Conservation (phyloP, 2,113 vertebrate species). For the Silurus meridionalis region DNA sequence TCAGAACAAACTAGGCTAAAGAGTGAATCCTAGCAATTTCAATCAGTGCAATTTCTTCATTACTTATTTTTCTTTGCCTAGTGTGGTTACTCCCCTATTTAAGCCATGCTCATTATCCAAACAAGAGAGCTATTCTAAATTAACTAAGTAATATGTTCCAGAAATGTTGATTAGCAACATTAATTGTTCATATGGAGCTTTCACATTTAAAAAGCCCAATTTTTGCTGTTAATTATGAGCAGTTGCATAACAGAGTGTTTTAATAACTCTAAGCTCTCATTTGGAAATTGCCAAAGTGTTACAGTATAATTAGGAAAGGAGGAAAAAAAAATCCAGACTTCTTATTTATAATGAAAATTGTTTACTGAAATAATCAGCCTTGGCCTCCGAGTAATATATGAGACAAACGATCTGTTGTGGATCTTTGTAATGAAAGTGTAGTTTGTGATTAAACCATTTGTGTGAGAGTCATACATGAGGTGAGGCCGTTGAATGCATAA, state of each 20-base stretch:
- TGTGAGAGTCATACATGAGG: constrained; percentile 39
- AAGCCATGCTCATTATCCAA: constrained; percentile 62
- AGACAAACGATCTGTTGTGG: constrained; percentile 43
- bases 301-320: constrained; percentile 59
- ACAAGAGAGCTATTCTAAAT: constrained; percentile 62
- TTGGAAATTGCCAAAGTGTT: constrained; percentile 58
- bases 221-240: constrained; percentile 64
- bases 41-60: constrained; percentile 57
- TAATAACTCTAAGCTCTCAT: constrained; percentile 62
- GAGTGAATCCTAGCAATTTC: constrained; percentile 44
- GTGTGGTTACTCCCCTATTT: constrained; percentile 46
- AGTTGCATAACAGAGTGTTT: constrained; percentile 61
- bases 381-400: constrained; percentile 41
- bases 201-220: constrained; percentile 63
- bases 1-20: background rate
- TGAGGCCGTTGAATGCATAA: constrained; percentile 9
- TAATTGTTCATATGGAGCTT: constrained; percentile 64
- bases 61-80: constrained; percentile 45
- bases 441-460: constrained; percentile 40
- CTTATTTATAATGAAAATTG: constrained; percentile 49
- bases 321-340: constrained; percentile 42
- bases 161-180: constrained; percentile 68
- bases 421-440: constrained; percentile 42
- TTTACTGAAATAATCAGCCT: constrained; percentile 50
- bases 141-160: constrained; percentile 63